Evolutionary conservation across 2,113 vertebrate genomes (phyloP).

Genomic region (Dinomys branickii): DNA sequence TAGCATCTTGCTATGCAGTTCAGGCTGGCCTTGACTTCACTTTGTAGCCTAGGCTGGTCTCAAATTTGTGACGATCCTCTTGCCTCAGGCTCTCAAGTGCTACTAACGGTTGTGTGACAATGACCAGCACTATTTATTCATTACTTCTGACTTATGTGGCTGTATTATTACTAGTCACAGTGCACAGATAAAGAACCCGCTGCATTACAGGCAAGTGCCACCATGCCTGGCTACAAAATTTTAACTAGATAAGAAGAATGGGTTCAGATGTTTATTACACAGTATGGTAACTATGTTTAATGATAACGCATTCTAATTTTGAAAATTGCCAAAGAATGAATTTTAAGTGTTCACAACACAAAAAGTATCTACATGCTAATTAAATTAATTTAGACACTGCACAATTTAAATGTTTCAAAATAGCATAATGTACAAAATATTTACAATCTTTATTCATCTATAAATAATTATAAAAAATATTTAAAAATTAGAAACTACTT

Average conservation of each 20-base stretch:
- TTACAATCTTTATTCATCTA: not conserved
- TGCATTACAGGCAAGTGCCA: no score
- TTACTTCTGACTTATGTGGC: no score
- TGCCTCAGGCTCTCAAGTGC: no score
- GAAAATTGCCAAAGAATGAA: not conserved
- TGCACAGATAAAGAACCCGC: no score
- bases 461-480: not conserved
- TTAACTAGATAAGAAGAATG: not conserved
- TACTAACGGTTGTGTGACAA: no score
- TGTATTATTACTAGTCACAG: no score
- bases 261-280: not conserved
- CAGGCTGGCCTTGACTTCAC: no score
- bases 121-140: no score
- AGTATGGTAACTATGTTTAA: not conserved
- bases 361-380: not conserved
- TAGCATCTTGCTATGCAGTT: no score
- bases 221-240: not conserved
- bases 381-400: not conserved
- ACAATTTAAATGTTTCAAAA: not conserved
- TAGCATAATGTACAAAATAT: not conserved
- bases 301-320: not conserved
- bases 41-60: no score
- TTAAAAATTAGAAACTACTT: not conserved
- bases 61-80: no score
- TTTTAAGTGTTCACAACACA: not conserved